Conservation (phyloP, 2,113 vertebrate genomes). For the Tetrax tetrax region DNA sequence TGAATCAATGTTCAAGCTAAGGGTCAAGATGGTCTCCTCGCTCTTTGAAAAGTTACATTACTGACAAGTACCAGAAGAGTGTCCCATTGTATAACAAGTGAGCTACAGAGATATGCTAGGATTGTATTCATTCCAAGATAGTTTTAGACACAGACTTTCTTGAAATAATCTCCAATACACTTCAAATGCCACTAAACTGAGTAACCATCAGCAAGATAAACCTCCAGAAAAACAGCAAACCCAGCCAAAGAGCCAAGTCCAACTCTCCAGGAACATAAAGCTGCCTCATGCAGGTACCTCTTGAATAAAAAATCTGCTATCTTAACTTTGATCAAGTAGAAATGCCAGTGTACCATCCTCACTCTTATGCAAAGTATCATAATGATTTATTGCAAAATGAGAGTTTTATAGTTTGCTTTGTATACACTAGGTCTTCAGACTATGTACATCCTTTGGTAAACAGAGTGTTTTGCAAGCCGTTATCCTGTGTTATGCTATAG, state of each 20-base stretch:
- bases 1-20: neutral
- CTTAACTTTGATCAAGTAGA: neutral
- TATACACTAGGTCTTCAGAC: neutral
- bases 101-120: neutral
- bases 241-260: neutral
- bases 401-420: neutral
- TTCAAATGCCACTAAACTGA: neutral
- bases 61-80: slow-evolving; percentile 31
- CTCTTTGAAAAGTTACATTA: slow-evolving; percentile 26
- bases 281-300: neutral
- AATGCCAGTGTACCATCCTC: neutral
- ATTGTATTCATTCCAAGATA: neutral
- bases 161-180: neutral
- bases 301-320: neutral
- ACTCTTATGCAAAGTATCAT: neutral
- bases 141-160: neutral
- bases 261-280: neutral
- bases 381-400: neutral
- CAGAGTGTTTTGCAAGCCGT: neutral
- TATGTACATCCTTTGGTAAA: rapidly evolving
- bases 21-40: neutral
- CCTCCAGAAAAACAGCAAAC: neutral
- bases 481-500: neutral
- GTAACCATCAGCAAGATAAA: neutral
- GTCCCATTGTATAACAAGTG: slow-evolving; percentile 18